These are phyloP conservation scores for Aphelocoma californica DNA, from an alignment of 2,797 vertebrate genomes.

Conservation along the genomic window DNA sequence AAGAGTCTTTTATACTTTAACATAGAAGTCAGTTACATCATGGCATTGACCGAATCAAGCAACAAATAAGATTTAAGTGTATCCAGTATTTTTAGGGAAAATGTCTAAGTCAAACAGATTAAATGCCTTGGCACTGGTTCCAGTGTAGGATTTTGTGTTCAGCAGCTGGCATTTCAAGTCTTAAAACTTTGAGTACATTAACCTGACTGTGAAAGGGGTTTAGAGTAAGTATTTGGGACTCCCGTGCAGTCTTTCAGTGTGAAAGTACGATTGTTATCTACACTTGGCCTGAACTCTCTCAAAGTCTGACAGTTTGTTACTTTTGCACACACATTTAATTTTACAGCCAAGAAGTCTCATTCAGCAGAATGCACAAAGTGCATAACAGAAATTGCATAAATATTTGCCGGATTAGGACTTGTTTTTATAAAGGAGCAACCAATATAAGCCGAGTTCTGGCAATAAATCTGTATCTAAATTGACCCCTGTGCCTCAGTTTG, in stretches of 20 bases:
- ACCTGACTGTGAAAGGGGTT: background rate
- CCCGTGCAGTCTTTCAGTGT: background rate
- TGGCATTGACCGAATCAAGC: background rate
- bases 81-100: constrained; percentile 14
- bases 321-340: background rate
- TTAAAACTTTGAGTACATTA: constrained; percentile 15
- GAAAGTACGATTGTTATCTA: background rate
- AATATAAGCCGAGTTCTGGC: background rate
- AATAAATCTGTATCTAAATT: constrained; percentile 62
- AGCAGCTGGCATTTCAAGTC: background rate
- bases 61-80: constrained; percentile 23
- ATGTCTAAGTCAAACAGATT: background rate
- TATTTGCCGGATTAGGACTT: background rate
- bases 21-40: background rate
- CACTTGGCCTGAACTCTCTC: background rate
- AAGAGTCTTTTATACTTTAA: background rate
- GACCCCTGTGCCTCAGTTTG: constrained; percentile 67
- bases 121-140: background rate
- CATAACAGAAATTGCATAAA: background rate
- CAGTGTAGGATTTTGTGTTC: background rate
- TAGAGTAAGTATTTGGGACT: background rate
- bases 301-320: background rate
- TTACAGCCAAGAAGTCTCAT: background rate
- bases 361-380: background rate
- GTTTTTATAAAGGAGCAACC: background rate